A percentile compares a stretch with the other conserved stretches of the same genome.
Evolutionary conservation across 1,140 invertebrate species (phyloP).

Genomic region (Argopecten irradians): DNA sequence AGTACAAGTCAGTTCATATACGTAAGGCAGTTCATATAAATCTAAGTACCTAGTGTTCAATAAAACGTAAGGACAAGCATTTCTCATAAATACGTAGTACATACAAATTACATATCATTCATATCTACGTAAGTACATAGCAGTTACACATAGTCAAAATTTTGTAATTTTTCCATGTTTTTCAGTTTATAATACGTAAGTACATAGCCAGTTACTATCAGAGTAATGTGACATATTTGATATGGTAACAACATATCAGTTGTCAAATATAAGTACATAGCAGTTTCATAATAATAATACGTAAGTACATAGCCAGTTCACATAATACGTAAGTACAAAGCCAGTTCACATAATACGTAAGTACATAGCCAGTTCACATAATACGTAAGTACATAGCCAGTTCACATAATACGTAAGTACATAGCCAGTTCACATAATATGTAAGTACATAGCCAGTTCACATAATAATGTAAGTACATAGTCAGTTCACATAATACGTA

Average conservation of each 20-base stretch:
- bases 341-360: background rate
- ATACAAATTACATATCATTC: too few relatives aligned
- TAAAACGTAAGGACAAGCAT: too few relatives aligned
- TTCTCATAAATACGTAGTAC: too few relatives aligned
- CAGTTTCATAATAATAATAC: background rate
- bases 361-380: background rate
- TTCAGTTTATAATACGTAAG: slow-evolving; percentile 81
- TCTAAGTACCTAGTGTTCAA: too few relatives aligned
- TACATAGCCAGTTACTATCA: too few relatives aligned
- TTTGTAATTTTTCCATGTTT: slow-evolving; percentile 78
- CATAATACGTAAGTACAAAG: background rate
- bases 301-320: background rate
- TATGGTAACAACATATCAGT: slow-evolving; percentile 77
- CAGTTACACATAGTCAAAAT: background rate
- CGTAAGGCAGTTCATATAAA: too few relatives aligned
- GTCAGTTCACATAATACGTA: background rate
- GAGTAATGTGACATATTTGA: slow-evolving; percentile 82
- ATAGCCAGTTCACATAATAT: background rate
- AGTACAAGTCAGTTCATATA: too few relatives aligned
- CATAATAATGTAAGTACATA: background rate
- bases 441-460: background rate
- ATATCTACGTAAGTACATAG: too few relatives aligned
- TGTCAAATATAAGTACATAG: slow-evolving; percentile 79
- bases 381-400: background rate
- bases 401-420: background rate